Conservation (phyloP, 2,888 invertebrate genomes). For the Leptopilina drosophilae region DNA sequence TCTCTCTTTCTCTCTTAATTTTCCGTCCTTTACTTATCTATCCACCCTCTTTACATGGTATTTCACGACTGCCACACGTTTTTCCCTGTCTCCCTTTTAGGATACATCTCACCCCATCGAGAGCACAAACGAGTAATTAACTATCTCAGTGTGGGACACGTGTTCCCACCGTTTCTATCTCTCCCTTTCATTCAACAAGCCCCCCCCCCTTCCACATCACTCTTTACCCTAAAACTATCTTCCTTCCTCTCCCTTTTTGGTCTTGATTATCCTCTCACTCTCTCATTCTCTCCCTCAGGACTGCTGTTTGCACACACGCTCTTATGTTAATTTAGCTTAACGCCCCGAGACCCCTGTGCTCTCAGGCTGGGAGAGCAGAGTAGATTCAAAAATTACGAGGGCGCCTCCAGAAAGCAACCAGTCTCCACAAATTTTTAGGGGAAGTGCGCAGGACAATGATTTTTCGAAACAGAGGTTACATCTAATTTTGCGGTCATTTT, state of each 20-base stretch:
- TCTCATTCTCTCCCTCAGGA: constrained; percentile 54
- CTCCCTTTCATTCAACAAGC: constrained; percentile 52
- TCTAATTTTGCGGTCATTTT: too few relatives aligned
- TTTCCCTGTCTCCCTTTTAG: constrained; percentile 58
- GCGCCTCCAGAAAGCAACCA: constrained; percentile 58
- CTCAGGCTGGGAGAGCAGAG: constrained; percentile 45
- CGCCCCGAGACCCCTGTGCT: constrained; percentile 63
- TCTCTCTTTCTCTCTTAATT: constrained; percentile 48
- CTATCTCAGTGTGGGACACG: constrained; percentile 76
- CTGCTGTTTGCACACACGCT: constrained; percentile 75
- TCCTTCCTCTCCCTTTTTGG: constrained; percentile 48
- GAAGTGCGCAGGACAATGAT: too few relatives aligned
- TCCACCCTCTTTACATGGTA: constrained; percentile 44
- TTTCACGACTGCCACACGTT: constrained; percentile 54
- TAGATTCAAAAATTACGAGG: constrained; percentile 64
- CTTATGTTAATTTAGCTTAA: constrained; percentile 77
- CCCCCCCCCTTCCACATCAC: not conserved
- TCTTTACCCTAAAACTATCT: constrained; percentile 37
- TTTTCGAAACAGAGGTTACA: too few relatives aligned
- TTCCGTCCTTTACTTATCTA: constrained; percentile 48
- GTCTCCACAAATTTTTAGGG: constrained; percentile 48
- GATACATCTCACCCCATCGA: constrained; percentile 60
- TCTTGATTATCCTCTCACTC: constrained; percentile 49
- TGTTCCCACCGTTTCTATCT: constrained; percentile 68
- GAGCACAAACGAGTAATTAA: constrained; percentile 76